These are phyloP conservation scores for Tympanoctomys barrerae DNA, from an alignment of 2,797 vertebrate species.

Conservation along the genomic window DNA sequence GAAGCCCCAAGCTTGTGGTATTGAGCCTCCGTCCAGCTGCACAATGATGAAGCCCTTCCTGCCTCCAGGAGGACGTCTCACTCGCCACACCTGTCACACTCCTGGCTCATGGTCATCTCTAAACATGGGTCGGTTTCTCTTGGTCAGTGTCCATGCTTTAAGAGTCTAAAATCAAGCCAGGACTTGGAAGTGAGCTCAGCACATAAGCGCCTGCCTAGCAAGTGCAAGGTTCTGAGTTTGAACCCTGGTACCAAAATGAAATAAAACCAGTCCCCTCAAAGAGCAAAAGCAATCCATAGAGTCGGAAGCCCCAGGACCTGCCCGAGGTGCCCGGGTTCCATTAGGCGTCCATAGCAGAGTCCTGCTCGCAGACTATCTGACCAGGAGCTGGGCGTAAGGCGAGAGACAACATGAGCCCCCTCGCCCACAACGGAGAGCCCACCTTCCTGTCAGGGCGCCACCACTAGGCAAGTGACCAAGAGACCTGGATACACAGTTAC, in stretches of 20 bases:
- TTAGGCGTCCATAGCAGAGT: neutral
- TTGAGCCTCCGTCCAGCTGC: neutral
- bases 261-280: neutral
- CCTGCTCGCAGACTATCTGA: neutral
- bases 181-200: too few species aligned
- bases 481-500: neutral
- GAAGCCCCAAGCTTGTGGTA: accelerated
- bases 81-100: neutral
- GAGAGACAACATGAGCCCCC: accelerated
- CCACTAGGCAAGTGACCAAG: neutral
- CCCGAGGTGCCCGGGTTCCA: accelerated
- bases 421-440: neutral
- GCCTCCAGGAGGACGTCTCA: neutral
- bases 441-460: neutral
- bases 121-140: accelerated
- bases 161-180: neutral
- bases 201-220: too few species aligned
- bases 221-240: too few species aligned
- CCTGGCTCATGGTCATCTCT: accelerated
- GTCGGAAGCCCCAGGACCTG: accelerated
- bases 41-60: neutral
- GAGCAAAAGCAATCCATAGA: neutral
- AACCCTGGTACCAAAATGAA: too few species aligned
- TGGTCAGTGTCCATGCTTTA: accelerated
- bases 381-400: neutral